Conservation (phyloP, 2,797 vertebrate species). For the Xiphorhynchus erythropygius region DNA sequence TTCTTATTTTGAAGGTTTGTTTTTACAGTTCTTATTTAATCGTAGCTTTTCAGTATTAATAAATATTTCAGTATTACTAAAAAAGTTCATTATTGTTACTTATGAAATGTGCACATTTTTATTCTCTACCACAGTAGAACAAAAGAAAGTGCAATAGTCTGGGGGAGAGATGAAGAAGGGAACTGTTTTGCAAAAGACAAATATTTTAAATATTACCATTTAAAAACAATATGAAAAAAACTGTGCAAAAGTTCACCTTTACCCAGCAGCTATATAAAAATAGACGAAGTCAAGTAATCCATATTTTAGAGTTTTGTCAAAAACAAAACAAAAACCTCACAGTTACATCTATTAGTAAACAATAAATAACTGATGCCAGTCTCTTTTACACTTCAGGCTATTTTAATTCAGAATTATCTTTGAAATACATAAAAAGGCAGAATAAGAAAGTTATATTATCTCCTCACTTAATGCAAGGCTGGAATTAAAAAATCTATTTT, state of each 20-base stretch:
- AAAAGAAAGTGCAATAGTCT: not conserved
- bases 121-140: not conserved
- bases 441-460: not conserved
- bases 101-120: not conserved
- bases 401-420: not conserved
- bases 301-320: not conserved
- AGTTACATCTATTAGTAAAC: not conserved
- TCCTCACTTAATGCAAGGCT: not conserved
- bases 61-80: not conserved
- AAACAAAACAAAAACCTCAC: not conserved
- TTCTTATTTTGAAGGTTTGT: not conserved
- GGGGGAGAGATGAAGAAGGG: not conserved
- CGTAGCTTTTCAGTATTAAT: not conserved
- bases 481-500: not conserved
- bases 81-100: not conserved
- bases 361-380: not conserved
- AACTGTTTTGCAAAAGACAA: not conserved
- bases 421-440: not conserved
- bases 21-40: not conserved
- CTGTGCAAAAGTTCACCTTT: not conserved
- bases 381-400: not conserved
- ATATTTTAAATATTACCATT: not conserved
- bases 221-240: not conserved
- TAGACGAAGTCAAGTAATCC: not conserved
- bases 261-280: not conserved